Evolutionary conservation across 92 coral and sea anemone species (phyloP).

Genomic region (Isaurus tuberculatus): DNA sequence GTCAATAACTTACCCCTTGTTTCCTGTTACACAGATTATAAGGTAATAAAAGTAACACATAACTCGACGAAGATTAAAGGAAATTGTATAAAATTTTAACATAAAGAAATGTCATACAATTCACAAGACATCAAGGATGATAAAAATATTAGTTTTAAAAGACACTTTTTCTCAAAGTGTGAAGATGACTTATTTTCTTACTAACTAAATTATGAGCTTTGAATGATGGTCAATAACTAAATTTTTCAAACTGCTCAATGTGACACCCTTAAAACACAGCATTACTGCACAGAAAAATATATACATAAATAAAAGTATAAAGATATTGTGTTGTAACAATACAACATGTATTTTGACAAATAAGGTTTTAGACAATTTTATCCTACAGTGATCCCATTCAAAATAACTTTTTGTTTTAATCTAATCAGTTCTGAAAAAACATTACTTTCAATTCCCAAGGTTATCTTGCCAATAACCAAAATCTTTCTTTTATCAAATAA

Average conservation of each 20-base stretch:
- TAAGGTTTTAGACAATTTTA: not conserved
- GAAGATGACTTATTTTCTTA: not conserved
- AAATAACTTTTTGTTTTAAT: not conserved
- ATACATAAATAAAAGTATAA: not conserved
- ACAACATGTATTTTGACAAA: not conserved
- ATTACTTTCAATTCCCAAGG: not conserved
- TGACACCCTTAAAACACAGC: too few relatives aligned
- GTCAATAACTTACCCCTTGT: not conserved
- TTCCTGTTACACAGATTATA: too few relatives aligned
- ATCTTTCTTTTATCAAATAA: not conserved
- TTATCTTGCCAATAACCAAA: not conserved
- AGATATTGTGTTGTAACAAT: not conserved
- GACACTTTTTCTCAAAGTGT: not conserved
- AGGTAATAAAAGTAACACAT: not conserved
- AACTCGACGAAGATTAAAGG: not conserved
- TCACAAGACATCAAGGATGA: not conserved
- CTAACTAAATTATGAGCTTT: too few relatives aligned
- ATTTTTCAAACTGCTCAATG: too few relatives aligned
- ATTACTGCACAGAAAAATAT: not conserved
- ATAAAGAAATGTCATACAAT: not conserved
- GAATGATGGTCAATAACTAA: too few relatives aligned
- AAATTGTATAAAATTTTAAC: not conserved
- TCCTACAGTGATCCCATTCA: not conserved
- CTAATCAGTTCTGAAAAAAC: not conserved
- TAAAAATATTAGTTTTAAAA: too few relatives aligned